phyloP scores from a whole-genome alignment of 1,140 invertebrate species.

The Aphelenchoides avenae region DNA sequence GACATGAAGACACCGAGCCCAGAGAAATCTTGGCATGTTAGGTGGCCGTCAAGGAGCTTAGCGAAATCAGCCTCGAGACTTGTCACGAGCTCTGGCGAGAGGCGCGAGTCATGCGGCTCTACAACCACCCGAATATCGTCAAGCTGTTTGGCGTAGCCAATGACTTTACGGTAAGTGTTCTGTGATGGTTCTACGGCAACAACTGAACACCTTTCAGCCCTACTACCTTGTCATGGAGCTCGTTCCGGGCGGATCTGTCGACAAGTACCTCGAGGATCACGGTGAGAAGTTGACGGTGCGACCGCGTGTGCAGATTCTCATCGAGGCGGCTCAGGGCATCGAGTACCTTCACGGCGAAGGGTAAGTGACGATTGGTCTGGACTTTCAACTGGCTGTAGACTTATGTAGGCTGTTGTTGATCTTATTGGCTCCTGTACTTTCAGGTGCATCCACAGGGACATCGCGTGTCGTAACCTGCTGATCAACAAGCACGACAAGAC shows the following conservation, averaged over 20 bases:
- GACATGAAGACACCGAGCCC: too few species aligned
- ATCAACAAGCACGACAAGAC: slow-evolving; percentile 76
- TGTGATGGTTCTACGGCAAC: too few species aligned
- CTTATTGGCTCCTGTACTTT: too few species aligned
- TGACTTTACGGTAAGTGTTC: slow-evolving; percentile 25
- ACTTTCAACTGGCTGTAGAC: slow-evolving; percentile 4
- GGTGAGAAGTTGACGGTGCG: slow-evolving; percentile 24
- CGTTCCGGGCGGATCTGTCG: slow-evolving; percentile 33
- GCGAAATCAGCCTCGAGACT: slow-evolving; percentile 31
- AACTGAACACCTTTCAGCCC: slow-evolving; percentile 17
- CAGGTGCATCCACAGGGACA: slow-evolving; percentile 87
- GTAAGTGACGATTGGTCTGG: too few species aligned
- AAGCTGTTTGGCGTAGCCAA: slow-evolving; percentile 39
- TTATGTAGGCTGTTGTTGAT: too few species aligned
- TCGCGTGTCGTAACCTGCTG: slow-evolving; percentile 90
- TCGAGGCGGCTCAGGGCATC: slow-evolving; percentile 32
- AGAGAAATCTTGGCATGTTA: too few species aligned
- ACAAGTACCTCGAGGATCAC: slow-evolving; percentile 35
- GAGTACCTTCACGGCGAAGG: slow-evolving; percentile 33
- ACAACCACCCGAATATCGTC: slow-evolving; percentile 37
- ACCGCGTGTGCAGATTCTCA: slow-evolving; percentile 21
- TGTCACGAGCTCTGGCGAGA: slow-evolving; percentile 38
- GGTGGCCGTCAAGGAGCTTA: slow-evolving; percentile 35
- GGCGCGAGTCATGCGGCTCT: slow-evolving; percentile 28
- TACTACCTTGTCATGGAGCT: slow-evolving; percentile 41